Conservation (phyloP, 2,113 vertebrate species). For the Nicator chloris region DNA sequence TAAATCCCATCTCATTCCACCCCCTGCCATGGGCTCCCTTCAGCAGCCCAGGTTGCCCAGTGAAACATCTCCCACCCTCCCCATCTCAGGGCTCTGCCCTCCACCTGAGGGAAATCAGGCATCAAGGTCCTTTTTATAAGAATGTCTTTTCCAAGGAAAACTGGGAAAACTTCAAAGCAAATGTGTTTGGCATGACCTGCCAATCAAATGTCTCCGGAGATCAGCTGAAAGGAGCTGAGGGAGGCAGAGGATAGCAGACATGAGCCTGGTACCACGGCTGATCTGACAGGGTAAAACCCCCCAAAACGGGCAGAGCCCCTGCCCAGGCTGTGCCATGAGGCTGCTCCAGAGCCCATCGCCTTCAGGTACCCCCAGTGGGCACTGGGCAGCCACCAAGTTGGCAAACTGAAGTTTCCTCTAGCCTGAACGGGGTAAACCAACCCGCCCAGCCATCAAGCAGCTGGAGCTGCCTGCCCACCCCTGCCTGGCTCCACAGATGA, state of each 20-base stretch:
- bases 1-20: not conserved
- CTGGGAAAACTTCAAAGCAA: not conserved
- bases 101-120: not conserved
- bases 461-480: not conserved
- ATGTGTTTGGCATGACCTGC: not conserved
- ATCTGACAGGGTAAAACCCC: not conserved
- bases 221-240: not conserved
- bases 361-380: accelerated
- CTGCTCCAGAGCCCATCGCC: not conserved
- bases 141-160: not conserved
- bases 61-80: not conserved
- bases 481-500: not conserved
- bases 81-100: not conserved
- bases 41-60: not conserved
- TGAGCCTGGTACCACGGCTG: not conserved
- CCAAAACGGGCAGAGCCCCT: not conserved
- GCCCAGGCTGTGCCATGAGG: not conserved
- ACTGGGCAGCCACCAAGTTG: not conserved
- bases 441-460: not conserved
- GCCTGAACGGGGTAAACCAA: not conserved
- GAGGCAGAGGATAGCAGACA: not conserved
- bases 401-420: not conserved
- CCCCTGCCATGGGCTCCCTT: not conserved
- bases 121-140: not conserved
- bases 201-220: not conserved